Conservation (phyloP, 2,888 invertebrate genomes). For the Dynastes tityus region DNA sequence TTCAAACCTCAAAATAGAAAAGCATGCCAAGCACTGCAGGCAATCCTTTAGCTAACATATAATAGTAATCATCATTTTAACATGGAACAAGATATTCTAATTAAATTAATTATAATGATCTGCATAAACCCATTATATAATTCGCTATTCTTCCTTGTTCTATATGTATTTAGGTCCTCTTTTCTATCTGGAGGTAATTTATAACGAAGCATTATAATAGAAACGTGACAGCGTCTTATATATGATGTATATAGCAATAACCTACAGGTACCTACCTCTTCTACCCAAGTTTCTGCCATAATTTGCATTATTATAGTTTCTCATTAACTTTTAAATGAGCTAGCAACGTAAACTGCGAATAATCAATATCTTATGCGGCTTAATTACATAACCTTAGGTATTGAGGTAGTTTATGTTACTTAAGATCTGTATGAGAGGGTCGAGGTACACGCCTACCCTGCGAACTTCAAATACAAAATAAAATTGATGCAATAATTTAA, state of each 20-base stretch:
- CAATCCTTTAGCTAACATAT: too few species aligned
- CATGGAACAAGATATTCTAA: too few species aligned
- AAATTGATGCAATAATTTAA: too few species aligned
- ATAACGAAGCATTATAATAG: too few species aligned
- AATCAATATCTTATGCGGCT: slow-evolving; percentile 1
- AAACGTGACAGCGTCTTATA: neutral
- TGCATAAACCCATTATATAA: too few species aligned
- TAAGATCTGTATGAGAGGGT: neutral
- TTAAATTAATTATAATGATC: too few species aligned
- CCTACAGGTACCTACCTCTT: neutral
- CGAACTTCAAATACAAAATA: neutral
- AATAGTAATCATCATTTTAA: too few species aligned
- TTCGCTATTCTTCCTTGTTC: too few species aligned
- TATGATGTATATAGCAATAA: neutral
- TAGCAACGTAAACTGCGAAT: neutral
- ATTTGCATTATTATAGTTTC: slow-evolving; percentile 20
- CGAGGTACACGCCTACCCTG: neutral
- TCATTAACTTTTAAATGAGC: slow-evolving; percentile 3
- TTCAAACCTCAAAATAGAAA: too few species aligned
- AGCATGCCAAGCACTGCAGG: too few species aligned
- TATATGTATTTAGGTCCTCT: too few species aligned
- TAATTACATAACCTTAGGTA: neutral
- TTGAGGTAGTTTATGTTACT: neutral
- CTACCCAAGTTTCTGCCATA: slow-evolving; percentile 2
- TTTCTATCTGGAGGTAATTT: too few species aligned